These are phyloP conservation scores for Scelioninae gen. 2 DNA, from an alignment of 2,888 invertebrate genomes.

Conservation along the genomic window DNA sequence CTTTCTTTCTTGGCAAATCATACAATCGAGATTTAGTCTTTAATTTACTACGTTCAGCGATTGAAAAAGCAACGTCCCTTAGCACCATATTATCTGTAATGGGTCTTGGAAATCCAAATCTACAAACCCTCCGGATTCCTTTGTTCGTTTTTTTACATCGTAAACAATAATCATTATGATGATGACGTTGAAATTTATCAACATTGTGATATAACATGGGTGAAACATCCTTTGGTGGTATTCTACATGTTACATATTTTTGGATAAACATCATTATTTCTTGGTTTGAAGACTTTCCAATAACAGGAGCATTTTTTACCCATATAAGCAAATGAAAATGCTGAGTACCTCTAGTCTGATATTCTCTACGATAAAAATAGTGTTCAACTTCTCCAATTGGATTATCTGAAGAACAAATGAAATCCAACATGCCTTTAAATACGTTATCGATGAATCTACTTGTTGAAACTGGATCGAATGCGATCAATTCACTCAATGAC, in stretches of 20 bases:
- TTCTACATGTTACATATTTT: conserved; percentile 54
- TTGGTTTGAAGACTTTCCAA: background rate
- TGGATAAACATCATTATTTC: background rate
- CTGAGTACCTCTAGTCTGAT: background rate
- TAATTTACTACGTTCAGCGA: background rate
- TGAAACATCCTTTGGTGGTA: conserved; percentile 26
- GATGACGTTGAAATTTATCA: conserved; percentile 46
- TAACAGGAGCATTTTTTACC: background rate
- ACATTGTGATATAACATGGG: background rate
- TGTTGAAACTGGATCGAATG: background rate
- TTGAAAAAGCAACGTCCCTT: background rate
- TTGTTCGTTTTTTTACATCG: background rate
- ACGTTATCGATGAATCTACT: background rate
- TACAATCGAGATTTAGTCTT: background rate
- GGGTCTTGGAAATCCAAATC: background rate
- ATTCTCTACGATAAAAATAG: conserved; percentile 2
- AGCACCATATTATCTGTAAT: background rate
- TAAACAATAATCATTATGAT: background rate
- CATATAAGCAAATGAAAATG: conserved; percentile 62
- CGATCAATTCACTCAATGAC: background rate
- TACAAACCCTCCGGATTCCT: background rate
- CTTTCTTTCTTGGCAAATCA: conserved; percentile 45
- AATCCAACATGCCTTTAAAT: background rate
- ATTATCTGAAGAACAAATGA: conserved; percentile 22
- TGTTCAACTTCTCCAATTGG: background rate